phyloP scores from a whole-genome alignment of 2,797 vertebrate species.

The Anniella stebbinsi region DNA sequence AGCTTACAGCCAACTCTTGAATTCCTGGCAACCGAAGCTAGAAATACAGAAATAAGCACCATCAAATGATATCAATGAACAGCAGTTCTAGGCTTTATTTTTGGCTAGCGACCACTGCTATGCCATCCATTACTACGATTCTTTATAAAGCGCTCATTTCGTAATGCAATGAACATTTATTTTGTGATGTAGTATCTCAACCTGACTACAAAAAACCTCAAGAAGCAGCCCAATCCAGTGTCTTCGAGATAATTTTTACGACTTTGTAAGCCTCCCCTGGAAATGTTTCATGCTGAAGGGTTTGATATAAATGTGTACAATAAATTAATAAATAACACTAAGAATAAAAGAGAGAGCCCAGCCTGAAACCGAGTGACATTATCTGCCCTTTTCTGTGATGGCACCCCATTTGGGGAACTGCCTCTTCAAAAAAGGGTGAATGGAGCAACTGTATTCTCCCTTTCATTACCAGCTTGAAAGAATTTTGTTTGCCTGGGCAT shows the following conservation, averaged over 20 bases:
- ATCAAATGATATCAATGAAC: background rate
- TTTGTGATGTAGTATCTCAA: background rate
- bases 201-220: background rate
- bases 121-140: background rate
- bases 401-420: too few relatives aligned
- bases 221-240: background rate
- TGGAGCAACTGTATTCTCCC: too few relatives aligned
- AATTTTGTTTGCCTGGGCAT: too few relatives aligned
- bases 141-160: background rate
- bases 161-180: background rate
- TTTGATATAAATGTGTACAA: background rate
- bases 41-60: conserved; percentile 14
- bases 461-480: too few relatives aligned
- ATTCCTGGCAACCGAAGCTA: background rate
- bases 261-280: too few relatives aligned
- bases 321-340: background rate
- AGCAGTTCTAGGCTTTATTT: background rate
- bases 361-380: background rate
- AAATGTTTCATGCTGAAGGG: background rate
- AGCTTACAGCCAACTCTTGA: background rate
- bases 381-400: background rate
- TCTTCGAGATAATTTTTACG: background rate
- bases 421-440: too few relatives aligned
- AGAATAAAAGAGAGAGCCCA: background rate
- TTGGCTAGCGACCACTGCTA: background rate